These are phyloP conservation scores for Eupithecia vulgata DNA, from an alignment of 2,888 invertebrate species.

Conservation along the genomic window DNA sequence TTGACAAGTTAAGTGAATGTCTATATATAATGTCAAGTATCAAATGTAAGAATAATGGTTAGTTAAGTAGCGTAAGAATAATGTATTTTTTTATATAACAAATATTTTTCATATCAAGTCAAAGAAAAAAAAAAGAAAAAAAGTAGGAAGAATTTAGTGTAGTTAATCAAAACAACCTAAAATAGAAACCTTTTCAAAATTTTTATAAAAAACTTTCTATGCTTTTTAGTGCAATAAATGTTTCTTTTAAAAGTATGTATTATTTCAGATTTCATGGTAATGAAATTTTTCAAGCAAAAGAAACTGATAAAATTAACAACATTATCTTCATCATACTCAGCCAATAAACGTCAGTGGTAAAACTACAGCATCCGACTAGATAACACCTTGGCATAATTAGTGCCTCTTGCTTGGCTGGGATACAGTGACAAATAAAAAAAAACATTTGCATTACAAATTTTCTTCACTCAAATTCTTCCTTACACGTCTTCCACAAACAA, in stretches of 20 bases:
- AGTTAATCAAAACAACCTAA: neutral
- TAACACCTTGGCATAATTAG: neutral
- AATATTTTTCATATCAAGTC: conserved; percentile 28
- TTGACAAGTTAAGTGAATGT: neutral
- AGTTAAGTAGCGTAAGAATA: conserved; percentile 19
- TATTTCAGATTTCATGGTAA: neutral
- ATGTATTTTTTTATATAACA: conserved; percentile 30
- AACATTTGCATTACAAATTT: neutral
- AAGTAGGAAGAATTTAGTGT: conserved; percentile 4
- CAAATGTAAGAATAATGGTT: neutral
- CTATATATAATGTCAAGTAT: neutral
- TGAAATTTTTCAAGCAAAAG: neutral
- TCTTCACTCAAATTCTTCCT: neutral
- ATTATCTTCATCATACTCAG: neutral
- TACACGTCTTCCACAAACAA: neutral
- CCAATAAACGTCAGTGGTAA: neutral
- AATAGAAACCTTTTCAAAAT: neutral
- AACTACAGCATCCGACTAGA: neutral
- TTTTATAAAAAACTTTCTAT: neutral
- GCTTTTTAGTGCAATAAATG: neutral
- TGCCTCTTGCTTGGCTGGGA: neutral
- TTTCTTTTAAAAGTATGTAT: neutral
- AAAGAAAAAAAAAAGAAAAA: conserved; percentile 13
- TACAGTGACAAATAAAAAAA: neutral
- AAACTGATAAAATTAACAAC: neutral